Evolutionary conservation across 1,140 invertebrate species (phyloP).

Genomic region (Heliconius melpomene): DNA sequence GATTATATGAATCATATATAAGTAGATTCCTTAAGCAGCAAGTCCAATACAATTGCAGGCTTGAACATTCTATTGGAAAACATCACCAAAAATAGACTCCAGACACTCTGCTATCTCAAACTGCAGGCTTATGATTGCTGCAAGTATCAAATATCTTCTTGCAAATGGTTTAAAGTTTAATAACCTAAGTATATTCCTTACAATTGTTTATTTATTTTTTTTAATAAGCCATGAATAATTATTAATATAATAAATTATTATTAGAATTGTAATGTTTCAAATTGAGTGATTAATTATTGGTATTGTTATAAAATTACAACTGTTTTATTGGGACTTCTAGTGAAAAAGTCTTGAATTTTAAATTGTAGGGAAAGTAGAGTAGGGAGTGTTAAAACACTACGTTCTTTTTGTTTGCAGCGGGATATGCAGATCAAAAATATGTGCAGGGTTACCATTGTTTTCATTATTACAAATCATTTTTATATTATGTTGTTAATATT

Average conservation of each 20-base stretch:
- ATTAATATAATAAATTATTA: slow-evolving; percentile 3
- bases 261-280: too few relatives aligned
- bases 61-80: slow-evolving; percentile 2
- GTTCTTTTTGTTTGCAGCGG: too few relatives aligned
- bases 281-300: too few relatives aligned
- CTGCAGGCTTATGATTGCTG: slow-evolving; percentile 30
- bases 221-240: background rate
- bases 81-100: slow-evolving; percentile 50
- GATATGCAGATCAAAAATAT: background rate
- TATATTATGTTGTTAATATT: too few relatives aligned
- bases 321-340: too few relatives aligned
- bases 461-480: too few relatives aligned
- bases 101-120: slow-evolving; percentile 44
- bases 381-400: too few relatives aligned
- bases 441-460: too few relatives aligned
- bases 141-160: slow-evolving; percentile 26
- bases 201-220: background rate
- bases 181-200: slow-evolving; percentile 5
- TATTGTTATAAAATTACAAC: too few relatives aligned
- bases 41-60: background rate
- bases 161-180: slow-evolving; percentile 28
- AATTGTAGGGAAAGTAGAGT: too few relatives aligned
- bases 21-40: background rate
- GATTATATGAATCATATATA: background rate
- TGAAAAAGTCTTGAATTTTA: too few relatives aligned